phyloP scores from a whole-genome alignment of 2,113 vertebrate species.

The Oreamnos americanus region DNA sequence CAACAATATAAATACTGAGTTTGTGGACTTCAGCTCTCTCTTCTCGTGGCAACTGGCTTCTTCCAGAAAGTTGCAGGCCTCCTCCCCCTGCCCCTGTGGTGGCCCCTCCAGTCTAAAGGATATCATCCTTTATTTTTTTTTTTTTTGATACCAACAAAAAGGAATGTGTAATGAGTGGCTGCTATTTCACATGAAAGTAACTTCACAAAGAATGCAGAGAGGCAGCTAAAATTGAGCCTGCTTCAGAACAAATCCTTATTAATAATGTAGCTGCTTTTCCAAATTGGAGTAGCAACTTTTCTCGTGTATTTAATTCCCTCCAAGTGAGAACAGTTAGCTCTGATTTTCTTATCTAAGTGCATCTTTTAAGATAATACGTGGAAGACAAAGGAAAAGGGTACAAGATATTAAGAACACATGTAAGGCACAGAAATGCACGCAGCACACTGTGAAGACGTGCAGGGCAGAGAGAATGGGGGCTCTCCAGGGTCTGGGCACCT shows the following conservation, averaged over 20 bases:
- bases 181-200: slow-evolving; percentile 80
- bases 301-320: slow-evolving; percentile 80
- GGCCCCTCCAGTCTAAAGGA: slow-evolving; percentile 75
- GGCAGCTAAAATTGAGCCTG: slow-evolving; percentile 79
- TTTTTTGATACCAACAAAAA: slow-evolving; percentile 80
- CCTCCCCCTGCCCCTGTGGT: slow-evolving; percentile 14
- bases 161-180: slow-evolving; percentile 77
- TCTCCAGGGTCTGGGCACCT: not conserved
- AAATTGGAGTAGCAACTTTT: slow-evolving; percentile 77
- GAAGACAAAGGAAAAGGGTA: slow-evolving; percentile 60
- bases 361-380: slow-evolving; percentile 74
- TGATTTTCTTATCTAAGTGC: slow-evolving; percentile 77
- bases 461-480: not conserved
- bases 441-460: accelerated
- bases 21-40: not conserved
- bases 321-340: slow-evolving; percentile 77
- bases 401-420: not conserved
- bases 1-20: not conserved
- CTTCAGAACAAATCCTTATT: slow-evolving; percentile 80
- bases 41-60: slow-evolving; percentile 51
- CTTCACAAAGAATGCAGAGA: slow-evolving; percentile 81
- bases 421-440: not conserved
- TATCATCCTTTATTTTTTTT: slow-evolving; percentile 48
- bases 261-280: slow-evolving; percentile 82
- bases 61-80: slow-evolving; percentile 76